phyloP scores from a whole-genome alignment of 2,888 invertebrate genomes.

The Lithophane ornitopus region DNA sequence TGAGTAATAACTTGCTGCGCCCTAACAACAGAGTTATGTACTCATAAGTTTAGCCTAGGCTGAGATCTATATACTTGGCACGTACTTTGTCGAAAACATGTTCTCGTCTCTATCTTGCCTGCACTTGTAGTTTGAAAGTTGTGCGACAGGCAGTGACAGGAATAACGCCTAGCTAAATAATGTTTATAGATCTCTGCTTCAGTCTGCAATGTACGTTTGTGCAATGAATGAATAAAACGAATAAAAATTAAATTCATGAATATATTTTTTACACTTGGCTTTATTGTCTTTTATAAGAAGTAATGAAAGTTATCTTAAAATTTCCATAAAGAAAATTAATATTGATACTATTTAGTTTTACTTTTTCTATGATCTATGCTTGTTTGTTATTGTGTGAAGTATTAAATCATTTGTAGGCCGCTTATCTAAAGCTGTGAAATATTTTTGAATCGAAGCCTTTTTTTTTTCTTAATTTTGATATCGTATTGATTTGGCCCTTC shows the following conservation, averaged over 20 bases:
- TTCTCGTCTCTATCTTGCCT: neutral
- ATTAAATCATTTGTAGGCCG: neutral
- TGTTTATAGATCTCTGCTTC: neutral
- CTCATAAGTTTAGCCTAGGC: neutral
- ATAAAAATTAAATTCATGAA: too few relatives aligned
- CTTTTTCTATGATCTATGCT: too few relatives aligned
- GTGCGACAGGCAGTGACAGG: neutral
- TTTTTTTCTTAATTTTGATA: neutral
- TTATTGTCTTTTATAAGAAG: neutral
- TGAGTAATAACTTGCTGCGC: neutral
- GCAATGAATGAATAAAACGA: too few relatives aligned
- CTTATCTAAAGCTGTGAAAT: neutral
- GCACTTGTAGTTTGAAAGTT: neutral
- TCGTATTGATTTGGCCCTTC: neutral
- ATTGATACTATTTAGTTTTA: too few relatives aligned
- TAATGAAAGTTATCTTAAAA: too few relatives aligned
- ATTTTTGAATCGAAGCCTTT: neutral
- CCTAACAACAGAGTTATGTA: too few relatives aligned
- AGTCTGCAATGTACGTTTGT: too few relatives aligned
- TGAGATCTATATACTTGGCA: too few relatives aligned
- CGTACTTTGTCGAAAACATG: neutral
- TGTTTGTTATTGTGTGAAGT: neutral
- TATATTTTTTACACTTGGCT: neutral
- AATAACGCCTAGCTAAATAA: neutral
- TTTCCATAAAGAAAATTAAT: too few relatives aligned